Base-by-base conservation (phyloP, 2,113 vertebrate genomes). In the Cryptomyrus ogoouensis region DNA sequence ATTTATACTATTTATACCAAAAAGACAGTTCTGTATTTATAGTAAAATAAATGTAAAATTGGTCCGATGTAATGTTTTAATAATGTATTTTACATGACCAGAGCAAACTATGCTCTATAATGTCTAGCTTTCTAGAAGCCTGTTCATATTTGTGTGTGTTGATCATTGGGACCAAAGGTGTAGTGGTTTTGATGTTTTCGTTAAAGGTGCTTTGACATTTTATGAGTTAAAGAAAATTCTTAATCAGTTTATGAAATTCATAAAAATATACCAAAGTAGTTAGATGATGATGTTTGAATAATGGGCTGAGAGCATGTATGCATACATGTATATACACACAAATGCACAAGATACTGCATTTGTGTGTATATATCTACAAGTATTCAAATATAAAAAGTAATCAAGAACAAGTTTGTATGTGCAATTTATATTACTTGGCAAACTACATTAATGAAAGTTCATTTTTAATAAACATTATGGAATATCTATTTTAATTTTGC, bases 1-100 rank as follows among this genome's bases (percentile, higher is more conserved):
- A 96, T 95, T 95, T 95, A 95, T 95, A 94, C 91, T 95, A 95
- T 96, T 96, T 95, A 96, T 95, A 95, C 91, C 70, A 15, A 91
- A 87, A 52, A 52, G 47, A 66, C n/a, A 66, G 19, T 24, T 52
- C 27, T 31, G 84, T 87, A 53, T n/a, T 35, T 52, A 52, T 87
- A 52, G 49, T 87, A 53, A 87, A 52, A 87, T n/a, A 87, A 31
- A n/a, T 84, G 15, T 42, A 21, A 21, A 56, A 24, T 19, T 21
- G 53, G 15, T 44, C 35, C 5, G 39, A n/a, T 84, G 39, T 62
- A 62, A n/a, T 62, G 53, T n/a, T 84, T 44, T 84, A 46, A 46
- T 47, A 39, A n/a, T 46, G 15, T 44, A n/a, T 46, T 84, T 84
- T 84, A 42, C 21, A 84, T 77, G 74, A 77, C 31, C 35, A 77